A percentile compares a stretch with the other conserved stretches of the same genome.
These are phyloP conservation scores for Sturmia bella DNA, from an alignment of 2,888 invertebrate species.

Conservation along the genomic window DNA sequence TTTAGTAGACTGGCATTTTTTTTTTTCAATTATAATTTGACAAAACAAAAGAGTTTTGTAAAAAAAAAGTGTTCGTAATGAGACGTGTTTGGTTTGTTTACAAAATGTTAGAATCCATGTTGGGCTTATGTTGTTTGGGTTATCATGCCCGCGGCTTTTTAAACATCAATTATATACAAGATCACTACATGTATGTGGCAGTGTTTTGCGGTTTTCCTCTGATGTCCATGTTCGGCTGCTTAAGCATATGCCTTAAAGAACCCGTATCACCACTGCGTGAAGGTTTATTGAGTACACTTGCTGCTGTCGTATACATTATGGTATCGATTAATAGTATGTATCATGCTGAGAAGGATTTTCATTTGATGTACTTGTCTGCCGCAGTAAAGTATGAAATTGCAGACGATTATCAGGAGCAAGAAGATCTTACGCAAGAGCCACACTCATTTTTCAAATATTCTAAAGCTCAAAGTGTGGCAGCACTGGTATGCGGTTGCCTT, in stretches of 20 bases:
- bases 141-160: conserved; percentile 75
- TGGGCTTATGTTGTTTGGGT: conserved; percentile 72
- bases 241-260: conserved; percentile 70
- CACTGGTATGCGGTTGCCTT: conserved; percentile 72
- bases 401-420: conserved; percentile 12
- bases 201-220: conserved; percentile 74
- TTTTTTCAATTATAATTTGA: too few relatives aligned
- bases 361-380: conserved; percentile 73
- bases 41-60: neutral
- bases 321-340: conserved; percentile 74
- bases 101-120: conserved; percentile 72
- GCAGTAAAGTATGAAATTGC: conserved; percentile 1
- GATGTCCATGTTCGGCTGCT: conserved; percentile 73
- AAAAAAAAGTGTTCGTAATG: conserved; percentile 71
- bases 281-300: conserved; percentile 68
- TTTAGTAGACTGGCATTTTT: too few relatives aligned
- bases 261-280: conserved; percentile 71
- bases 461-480: conserved; percentile 75
- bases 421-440: conserved; percentile 69
- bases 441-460: conserved; percentile 75
- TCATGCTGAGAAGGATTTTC: conserved; percentile 74
- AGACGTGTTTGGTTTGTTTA: conserved; percentile 75
- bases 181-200: conserved; percentile 75
- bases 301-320: conserved; percentile 69
- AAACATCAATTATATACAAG: conserved; percentile 72